A percentile compares a stretch with the other conserved stretches of the same genome.
Evolutionary conservation across 2,113 vertebrate species (phyloP).

Genomic region (Prietella phreatophila): DNA sequence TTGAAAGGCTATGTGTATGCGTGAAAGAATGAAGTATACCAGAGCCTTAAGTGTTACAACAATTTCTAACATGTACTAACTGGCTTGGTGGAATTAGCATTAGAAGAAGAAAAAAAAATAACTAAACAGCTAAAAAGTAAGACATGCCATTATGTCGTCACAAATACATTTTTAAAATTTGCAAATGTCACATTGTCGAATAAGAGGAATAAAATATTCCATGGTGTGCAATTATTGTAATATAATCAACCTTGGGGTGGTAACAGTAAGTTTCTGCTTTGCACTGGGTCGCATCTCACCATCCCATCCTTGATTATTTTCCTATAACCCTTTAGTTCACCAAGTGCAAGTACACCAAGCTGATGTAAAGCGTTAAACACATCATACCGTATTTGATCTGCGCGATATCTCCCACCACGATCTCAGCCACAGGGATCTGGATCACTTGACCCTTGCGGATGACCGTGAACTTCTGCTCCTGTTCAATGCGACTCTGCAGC

Average conservation of each 20-base stretch:
- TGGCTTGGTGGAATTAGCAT: background rate
- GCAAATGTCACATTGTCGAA: background rate
- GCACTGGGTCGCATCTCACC: background rate
- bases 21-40: too few species aligned
- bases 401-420: constrained; percentile 92
- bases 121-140: background rate
- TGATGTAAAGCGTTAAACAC: too few species aligned
- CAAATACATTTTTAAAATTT: background rate
- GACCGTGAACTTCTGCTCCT: constrained; percentile 93
- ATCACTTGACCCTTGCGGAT: constrained; percentile 96
- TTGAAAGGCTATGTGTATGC: too few species aligned
- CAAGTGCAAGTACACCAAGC: too few species aligned
- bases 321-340: background rate
- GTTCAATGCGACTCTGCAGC: constrained; percentile 93
- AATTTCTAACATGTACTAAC: background rate
- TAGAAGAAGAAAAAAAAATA: background rate
- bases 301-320: background rate
- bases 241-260: background rate
- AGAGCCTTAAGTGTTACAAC: background rate
- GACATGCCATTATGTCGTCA: background rate
- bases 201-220: background rate
- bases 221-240: background rate
- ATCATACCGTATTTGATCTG: constrained; percentile 94
- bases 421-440: constrained; percentile 92
- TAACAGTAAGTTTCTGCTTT: background rate